These are phyloP conservation scores for Melanostoma mellinum DNA, from an alignment of 2,888 invertebrate species.

Conservation along the genomic window DNA sequence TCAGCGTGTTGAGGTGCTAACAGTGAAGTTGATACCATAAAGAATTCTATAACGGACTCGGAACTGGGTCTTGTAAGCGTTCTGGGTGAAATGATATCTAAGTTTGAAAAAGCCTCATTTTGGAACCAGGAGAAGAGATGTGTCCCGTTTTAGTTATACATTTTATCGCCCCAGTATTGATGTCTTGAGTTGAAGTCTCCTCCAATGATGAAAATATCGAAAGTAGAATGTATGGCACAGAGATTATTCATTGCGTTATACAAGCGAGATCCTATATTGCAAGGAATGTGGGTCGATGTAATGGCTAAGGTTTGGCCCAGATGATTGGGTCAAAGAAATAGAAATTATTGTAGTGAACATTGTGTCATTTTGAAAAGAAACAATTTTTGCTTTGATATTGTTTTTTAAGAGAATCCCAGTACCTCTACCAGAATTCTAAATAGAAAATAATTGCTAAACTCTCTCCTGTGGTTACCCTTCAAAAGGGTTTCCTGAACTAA, in stretches of 20 bases:
- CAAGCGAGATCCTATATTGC: not conserved
- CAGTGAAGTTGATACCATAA: not conserved
- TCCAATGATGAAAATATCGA: not conserved
- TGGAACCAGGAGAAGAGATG: not conserved
- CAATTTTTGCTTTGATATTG: not conserved
- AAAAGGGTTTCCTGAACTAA: conserved; percentile 7
- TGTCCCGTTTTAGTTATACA: too few relatives aligned
- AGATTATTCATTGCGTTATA: not conserved
- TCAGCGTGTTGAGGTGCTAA: not conserved
- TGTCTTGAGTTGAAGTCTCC: conserved; percentile 6
- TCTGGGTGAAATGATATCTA: conserved; percentile 2
- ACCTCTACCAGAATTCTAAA: not conserved
- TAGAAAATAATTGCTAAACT: not conserved
- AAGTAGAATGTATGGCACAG: not conserved
- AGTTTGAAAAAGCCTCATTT: not conserved
- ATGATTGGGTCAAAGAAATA: not conserved
- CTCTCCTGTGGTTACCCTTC: too few relatives aligned
- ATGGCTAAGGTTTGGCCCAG: not conserved
- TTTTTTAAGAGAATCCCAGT: conserved; percentile 8
- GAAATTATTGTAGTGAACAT: not conserved
- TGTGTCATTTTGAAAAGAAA: not conserved
- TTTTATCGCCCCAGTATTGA: not conserved
- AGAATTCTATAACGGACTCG: conserved; percentile 10
- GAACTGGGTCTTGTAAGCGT: conserved; percentile 8
- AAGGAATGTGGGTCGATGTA: not conserved